Evolutionary conservation across 1,140 invertebrate species (phyloP), one percentile per base, ranked within the genome.

Genomic region (Nasonia giraulti): DNA sequence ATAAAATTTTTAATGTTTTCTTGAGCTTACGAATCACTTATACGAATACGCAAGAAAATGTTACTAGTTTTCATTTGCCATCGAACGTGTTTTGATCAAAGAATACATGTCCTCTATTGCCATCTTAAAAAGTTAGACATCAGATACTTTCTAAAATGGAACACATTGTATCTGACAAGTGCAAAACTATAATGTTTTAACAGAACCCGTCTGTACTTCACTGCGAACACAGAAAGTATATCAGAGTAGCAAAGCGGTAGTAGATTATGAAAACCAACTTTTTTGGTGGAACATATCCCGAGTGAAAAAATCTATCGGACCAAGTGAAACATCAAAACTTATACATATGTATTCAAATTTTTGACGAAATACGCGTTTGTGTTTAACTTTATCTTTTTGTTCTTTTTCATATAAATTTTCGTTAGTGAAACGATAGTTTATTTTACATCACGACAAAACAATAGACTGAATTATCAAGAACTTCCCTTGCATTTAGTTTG

Each of bases 391-490:
- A 37, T 37, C 33, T 37, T 37, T 37, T 27, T 27, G 50, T 62
- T 50, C 47, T 74, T 33, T 31, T 75, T 75, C 40, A 31, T 20
- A 40, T 37, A n/a, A 62, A 62, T n/a, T 50, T 74, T 40, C 20
- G 62, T 12, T 33, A 10, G 4, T 71, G 69, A 71, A 79, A 68
- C 37, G 20, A 0, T 81, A 62, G 2, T 77, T 68, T 62, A 20
- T 66, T 83, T 77, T 44, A 77, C 10, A 14, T n/a, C 7, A 50
- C 31, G 2, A 71, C 7, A 17, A 79, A 79, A 68, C n/a, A 66
- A 84, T 75, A 80, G 78, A 80, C 71, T 80, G 78, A 66, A 44
- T n/a, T 44, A 44, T 77, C 37, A 14, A 68, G 17, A 83, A 31
- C n/a, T 44, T 83, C 44, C 14, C 14, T 69, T 50, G 62, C 23